Evolutionary conservation across 1,140 invertebrate species (phyloP).

Genomic region (Monomorium pharaonis): DNA sequence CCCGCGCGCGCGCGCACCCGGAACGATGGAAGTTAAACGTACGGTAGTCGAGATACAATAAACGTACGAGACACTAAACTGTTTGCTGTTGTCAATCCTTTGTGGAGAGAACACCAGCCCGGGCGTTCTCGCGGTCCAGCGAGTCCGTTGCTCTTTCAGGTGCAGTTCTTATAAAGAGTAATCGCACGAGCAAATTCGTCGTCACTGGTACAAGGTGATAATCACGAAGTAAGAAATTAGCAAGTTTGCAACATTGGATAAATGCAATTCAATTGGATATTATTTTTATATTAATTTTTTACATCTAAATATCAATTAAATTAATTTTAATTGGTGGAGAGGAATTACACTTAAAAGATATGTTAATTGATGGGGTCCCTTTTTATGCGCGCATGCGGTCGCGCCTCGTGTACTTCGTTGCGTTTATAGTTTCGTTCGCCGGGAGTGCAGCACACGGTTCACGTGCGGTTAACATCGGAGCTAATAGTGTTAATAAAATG

Average conservation of each 20-base stretch:
- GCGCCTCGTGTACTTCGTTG: not conserved
- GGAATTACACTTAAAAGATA: not conserved
- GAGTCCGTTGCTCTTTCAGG: not conserved
- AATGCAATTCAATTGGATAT: not conserved
- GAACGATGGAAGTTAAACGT: conserved; percentile 72
- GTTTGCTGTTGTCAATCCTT: conserved; percentile 83
- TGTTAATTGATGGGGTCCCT: not conserved
- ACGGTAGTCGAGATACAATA: conserved; percentile 81
- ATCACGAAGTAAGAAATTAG: not conserved
- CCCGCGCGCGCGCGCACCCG: conserved; percentile 59
- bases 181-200: not conserved
- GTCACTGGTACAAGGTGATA: not conserved
- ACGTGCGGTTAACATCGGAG: conserved; percentile 23
- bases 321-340: not conserved
- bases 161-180: conserved; percentile 52
- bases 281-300: too few relatives aligned
- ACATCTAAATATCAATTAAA: not conserved
- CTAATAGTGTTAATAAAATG: conserved; percentile 59
- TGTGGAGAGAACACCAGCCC: conserved; percentile 64
- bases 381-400: not conserved
- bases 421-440: conserved; percentile 20
- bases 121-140: not conserved
- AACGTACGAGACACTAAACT: conserved; percentile 83
- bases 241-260: not conserved
- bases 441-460: conserved; percentile 11